Evolutionary conservation across 2,888 invertebrate genomes (phyloP).

Genomic region (Melolontha melolontha): DNA sequence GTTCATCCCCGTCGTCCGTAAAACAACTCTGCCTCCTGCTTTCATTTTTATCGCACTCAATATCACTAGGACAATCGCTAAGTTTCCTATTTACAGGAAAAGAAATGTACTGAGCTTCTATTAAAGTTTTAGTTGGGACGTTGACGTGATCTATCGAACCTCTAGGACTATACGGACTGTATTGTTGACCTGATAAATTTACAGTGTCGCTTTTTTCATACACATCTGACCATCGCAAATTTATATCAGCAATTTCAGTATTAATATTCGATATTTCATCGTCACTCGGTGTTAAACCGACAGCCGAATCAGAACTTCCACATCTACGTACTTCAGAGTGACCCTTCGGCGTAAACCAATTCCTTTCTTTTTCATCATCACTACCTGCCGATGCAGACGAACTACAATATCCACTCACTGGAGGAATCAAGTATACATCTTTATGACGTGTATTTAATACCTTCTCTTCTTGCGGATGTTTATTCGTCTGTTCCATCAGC

Average conservation of each 20-base stretch:
- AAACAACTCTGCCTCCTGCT: constrained; percentile 68
- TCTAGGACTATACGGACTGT: constrained; percentile 59
- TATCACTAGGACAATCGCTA: constrained; percentile 66
- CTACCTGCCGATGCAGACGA: constrained; percentile 60
- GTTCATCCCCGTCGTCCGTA: constrained; percentile 66
- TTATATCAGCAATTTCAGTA: constrained; percentile 8
- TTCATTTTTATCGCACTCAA: constrained; percentile 56
- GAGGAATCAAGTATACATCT: constrained; percentile 56
- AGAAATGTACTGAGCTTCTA: constrained; percentile 70
- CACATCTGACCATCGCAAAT: constrained; percentile 13
- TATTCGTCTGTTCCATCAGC: constrained; percentile 58
- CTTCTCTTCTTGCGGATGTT: constrained; percentile 49
- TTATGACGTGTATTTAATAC: constrained; percentile 9
- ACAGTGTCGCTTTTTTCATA: constrained; percentile 1
- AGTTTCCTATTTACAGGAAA: constrained; percentile 66
- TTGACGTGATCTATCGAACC: constrained; percentile 62
- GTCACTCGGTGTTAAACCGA: constrained; percentile 65
- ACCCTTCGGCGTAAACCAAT: constrained; percentile 44
- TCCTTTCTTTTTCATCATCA: constrained; percentile 60
- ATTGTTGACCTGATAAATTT: constrained; percentile 11
- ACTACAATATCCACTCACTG: constrained; percentile 63
- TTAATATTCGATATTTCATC: constrained; percentile 59
- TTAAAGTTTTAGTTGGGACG: constrained; percentile 67
- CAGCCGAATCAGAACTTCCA: constrained; percentile 69
- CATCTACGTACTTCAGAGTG: constrained; percentile 63